Base-by-base conservation (phyloP, 2,888 invertebrate species). In the Philhelius pedissequus region DNA sequence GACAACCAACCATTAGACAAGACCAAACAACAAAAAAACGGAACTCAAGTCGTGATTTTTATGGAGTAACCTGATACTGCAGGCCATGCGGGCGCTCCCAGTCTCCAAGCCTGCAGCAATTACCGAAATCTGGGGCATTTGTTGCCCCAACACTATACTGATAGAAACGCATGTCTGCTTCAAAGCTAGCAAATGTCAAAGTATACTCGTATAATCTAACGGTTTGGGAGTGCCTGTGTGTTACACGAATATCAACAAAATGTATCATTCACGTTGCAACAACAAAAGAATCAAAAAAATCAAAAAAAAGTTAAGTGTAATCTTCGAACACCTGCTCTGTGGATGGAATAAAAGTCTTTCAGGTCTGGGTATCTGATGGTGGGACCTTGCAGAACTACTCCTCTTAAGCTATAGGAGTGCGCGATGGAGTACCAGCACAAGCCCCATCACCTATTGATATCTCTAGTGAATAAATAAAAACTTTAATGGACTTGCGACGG, bases 71-170 rank as follows among this genome's bases (percentile, higher is more conserved):
- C 45, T 45, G 60, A 77, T 68, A 71, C 45, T n/a, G 25, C 22
- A 48, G 20, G 15, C 35, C 40, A 66, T 32, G 70, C 30, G 30
- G 81, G 43, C 81, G 20, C 82, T 82, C 78, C 82, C 75, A 66
- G 66, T 43, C 27, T 35, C 35, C 32, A 52, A 64, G 68, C 68
- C 62, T 71, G 60, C 62, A 62, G 73, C 64, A 83, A 78, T 74
- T 78, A 83, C 74, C 83, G 25, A 84, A 84, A 84, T 84, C 83
- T 84, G 43, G 83, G 83, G 66, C 83, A 84, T 84, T 70, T 84
- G 70, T 75, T 74, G 70, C 69, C 45, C 38, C 68, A 73, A 27
- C 69, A 58, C 22, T 18, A 27, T 64, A 58, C 22, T 18, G 48
- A 43, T 56, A 13, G 20, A 38, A 74, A 83, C 83, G 79, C 79